Evolutionary conservation across 2,888 invertebrate genomes (phyloP), one percentile per base, ranked within the genome.

Genomic region (Eledone cirrhosa): DNA sequence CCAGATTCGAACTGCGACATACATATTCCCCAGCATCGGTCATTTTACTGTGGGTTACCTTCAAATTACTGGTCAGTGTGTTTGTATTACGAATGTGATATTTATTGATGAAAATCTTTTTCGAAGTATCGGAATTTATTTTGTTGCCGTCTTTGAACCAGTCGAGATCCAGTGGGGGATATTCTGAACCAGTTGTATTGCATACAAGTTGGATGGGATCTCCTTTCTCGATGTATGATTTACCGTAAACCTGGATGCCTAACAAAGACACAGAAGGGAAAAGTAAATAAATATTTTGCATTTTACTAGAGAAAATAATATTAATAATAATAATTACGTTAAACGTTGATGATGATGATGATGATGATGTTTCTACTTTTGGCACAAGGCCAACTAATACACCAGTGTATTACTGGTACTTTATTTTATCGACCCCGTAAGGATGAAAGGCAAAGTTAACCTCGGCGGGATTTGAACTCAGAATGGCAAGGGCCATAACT

Each of bases 81-180:
- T 83, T 83, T 13, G 85, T 83, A 74, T 85, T 83, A 69, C 82
- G 86, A 78, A 86, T 83, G 22, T 79, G 77, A 78, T 81, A 83
- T 80, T 86, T 85, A 48, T 86, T 84, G 31, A 88, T 86, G 63
- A 83, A 81, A 74, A 87, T 83, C 24, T 86, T 83, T 31, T 81
- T 82, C 74, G 81, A 53, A 3, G 83, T 83, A 79, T 87, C 85
- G 11, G 87, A 84, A 19, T 84, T 80, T 31, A 88, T 79, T 79
- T 84, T 83, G 59, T 82, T 79, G 7, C 86, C 87, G 78, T 86
- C 83, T 78, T 84, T 86, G 83, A 85, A 87, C 88, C 88, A 88
- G 77, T 84, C 83, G 31, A 88, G 79, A 63, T 86, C 83, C 33
- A 84, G 83, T 1, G 87, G 87, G 0, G 87, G 85, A n/a, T 83